phyloP scores from a whole-genome alignment of 2,888 invertebrate species.

The Apoda limacodes region DNA sequence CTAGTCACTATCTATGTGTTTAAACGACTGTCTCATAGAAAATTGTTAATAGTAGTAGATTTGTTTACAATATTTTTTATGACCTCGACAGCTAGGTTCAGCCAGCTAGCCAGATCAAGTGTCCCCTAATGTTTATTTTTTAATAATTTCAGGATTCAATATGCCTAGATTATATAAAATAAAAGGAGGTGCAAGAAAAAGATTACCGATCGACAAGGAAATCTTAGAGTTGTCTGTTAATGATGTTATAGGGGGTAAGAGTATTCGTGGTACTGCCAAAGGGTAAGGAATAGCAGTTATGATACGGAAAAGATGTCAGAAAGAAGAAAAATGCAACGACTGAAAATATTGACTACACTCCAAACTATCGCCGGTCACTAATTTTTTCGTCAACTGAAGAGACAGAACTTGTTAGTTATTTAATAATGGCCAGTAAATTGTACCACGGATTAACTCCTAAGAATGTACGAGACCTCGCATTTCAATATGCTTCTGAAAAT shows the following conservation, averaged over 20 bases:
- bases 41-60: too few species aligned
- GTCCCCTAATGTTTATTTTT: conserved; percentile 9
- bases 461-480: too few species aligned
- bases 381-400: too few species aligned
- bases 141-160: conserved; percentile 8
- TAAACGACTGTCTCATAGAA: conserved; percentile 7
- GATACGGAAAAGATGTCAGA: too few species aligned
- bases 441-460: too few species aligned
- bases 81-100: conserved; percentile 12
- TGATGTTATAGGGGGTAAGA: conserved; percentile 10
- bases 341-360: conserved; percentile 11
- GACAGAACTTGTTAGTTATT: too few species aligned
- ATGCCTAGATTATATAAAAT: conserved; percentile 15
- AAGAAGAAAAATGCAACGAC: conserved; percentile 6
- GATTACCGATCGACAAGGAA: conserved; percentile 11
- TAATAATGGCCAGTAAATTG: too few species aligned
- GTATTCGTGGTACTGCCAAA: too few species aligned
- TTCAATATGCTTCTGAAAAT: too few species aligned
- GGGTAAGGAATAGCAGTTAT: conserved; percentile 13
- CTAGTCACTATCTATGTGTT: conserved; percentile 6
- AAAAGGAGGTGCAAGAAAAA: conserved; percentile 15
- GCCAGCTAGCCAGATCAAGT: conserved; percentile 14
- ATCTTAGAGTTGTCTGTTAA: conserved; percentile 8
- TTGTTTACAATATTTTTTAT: conserved; percentile 11
- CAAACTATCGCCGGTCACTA: conserved; percentile 14